These are phyloP conservation scores for Montipora efflorescens DNA, from an alignment of 64 coral and sea anemone species.

Conservation along the genomic window DNA sequence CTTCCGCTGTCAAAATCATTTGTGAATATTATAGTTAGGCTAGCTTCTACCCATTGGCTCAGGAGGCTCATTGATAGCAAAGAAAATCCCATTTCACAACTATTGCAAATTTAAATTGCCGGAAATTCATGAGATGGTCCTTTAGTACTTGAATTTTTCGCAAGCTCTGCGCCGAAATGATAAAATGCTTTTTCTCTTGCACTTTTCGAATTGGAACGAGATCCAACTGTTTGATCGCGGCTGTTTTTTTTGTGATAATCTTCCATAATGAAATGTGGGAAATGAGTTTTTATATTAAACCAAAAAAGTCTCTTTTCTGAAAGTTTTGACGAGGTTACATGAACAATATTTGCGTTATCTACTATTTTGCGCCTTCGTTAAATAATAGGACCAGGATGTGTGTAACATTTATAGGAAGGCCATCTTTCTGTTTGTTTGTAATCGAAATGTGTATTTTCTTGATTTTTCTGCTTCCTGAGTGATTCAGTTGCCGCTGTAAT, in stretches of 20 bases:
- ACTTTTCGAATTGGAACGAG: too few species aligned
- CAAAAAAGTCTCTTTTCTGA: too few species aligned
- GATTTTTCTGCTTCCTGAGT: neutral
- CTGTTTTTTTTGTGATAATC: too few species aligned
- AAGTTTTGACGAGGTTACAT: neutral
- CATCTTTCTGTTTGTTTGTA: neutral
- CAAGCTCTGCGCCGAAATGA: neutral
- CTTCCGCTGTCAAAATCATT: conserved; percentile 7
- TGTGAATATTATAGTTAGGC: conserved; percentile 31
- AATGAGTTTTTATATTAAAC: too few species aligned
- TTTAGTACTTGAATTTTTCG: neutral
- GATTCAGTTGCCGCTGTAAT: neutral
- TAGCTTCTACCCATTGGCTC: conserved; percentile 2
- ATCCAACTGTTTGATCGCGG: too few species aligned
- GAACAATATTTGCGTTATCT: too few species aligned
- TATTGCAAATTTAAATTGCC: conserved; percentile 47
- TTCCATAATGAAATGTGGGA: too few species aligned
- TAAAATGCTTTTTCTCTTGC: too few species aligned
- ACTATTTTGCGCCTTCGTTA: too few species aligned
- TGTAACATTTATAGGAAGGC: neutral
- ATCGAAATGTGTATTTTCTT: neutral
- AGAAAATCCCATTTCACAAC: conserved; percentile 15
- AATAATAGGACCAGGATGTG: too few species aligned
- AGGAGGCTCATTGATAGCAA: neutral
- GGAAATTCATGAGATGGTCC: neutral